phyloP scores from a whole-genome alignment of 2,888 invertebrate species.

The Bedellia somnulentella region DNA sequence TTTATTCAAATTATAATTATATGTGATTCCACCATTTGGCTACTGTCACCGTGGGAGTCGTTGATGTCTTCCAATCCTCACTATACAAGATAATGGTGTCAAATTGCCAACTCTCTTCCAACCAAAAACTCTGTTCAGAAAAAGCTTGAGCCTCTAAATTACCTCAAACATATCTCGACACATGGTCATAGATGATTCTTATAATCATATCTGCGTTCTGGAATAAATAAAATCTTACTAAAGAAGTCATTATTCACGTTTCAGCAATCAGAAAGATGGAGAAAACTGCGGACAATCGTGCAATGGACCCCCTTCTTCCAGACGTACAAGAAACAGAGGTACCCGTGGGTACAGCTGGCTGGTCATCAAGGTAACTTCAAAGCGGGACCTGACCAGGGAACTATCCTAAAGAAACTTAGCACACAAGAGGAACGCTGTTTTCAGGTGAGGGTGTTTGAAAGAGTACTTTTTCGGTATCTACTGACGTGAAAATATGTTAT shows the following conservation, averaged over 20 bases:
- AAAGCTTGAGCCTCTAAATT: too few species aligned
- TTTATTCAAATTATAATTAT: too few species aligned
- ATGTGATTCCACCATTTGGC: too few species aligned
- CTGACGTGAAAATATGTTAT: constrained; percentile 6
- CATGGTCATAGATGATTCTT: too few species aligned
- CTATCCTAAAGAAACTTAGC: constrained; percentile 90
- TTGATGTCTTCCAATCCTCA: too few species aligned
- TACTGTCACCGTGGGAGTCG: too few species aligned
- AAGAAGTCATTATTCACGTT: constrained; percentile 34
- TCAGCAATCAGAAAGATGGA: constrained; percentile 87
- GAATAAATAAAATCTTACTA: too few species aligned
- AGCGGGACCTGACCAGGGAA: constrained; percentile 90
- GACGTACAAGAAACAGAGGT: constrained; percentile 92
- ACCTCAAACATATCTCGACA: too few species aligned
- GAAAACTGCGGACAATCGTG: constrained; percentile 89
- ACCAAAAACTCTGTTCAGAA: too few species aligned
- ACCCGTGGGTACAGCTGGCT: constrained; percentile 95
- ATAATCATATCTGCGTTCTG: too few species aligned
- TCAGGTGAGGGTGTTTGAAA: constrained; percentile 60
- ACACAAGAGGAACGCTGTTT: constrained; percentile 89
- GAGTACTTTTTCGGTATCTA: constrained; percentile 5
- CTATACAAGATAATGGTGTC: too few species aligned
- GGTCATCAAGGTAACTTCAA: constrained; percentile 96
- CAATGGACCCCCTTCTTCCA: constrained; percentile 98
- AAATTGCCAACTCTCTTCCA: too few species aligned